phyloP scores from a whole-genome alignment of 1,140 invertebrate genomes.

The Drosophila prosaltans region DNA sequence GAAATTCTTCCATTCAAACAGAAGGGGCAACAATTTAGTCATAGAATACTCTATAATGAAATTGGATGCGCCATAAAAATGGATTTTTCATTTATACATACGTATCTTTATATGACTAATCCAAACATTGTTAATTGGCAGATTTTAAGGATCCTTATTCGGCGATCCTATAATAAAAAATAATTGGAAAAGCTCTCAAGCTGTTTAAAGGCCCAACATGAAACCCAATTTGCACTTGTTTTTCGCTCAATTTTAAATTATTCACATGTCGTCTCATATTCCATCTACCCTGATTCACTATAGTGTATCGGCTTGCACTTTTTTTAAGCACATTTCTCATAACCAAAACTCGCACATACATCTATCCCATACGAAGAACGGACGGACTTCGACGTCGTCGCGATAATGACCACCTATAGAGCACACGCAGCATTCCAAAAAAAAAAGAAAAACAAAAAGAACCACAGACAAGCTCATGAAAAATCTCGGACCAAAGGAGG shows the following conservation, averaged over 20 bases:
- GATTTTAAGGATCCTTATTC: neutral
- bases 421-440: constrained; percentile 58
- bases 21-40: constrained; percentile 21
- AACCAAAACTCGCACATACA: constrained; percentile 20
- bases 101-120: no score
- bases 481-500: constrained; percentile 53
- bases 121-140: no score
- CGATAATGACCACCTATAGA: constrained; percentile 81
- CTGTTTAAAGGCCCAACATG: no score
- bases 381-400: constrained; percentile 48
- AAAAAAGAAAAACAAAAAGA: constrained; percentile 32
- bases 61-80: no score
- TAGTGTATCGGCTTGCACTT: neutral
- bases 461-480: constrained; percentile 39
- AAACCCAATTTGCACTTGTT: no score
- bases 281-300: no score
- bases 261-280: no score
- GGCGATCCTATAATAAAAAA: no score
- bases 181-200: neutral
- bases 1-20: constrained; percentile 38
- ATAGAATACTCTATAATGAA: constrained; percentile 33
- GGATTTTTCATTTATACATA: no score
- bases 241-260: no score
- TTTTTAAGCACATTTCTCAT: constrained; percentile 17
- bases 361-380: constrained; percentile 35